Percentiles rank a stretch among this genome's conserved stretches.
These are phyloP conservation scores for Oncorhynchus keta DNA, from an alignment of 2,113 vertebrate species.

Conservation along the genomic window DNA sequence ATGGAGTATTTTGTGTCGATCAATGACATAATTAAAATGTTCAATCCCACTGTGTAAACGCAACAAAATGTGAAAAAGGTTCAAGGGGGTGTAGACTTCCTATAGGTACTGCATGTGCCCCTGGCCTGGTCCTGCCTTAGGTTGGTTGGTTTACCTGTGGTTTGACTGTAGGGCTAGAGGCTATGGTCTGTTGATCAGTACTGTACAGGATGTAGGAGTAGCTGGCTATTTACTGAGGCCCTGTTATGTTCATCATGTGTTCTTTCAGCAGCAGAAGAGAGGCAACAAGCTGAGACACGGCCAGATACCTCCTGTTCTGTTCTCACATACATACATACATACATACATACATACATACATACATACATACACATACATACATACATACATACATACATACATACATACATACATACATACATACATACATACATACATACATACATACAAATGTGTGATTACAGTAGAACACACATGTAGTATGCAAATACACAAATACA, in stretches of 20 bases:
- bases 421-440: too few species aligned
- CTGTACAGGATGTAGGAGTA: neutral
- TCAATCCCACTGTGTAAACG: too few species aligned
- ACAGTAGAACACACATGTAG: neutral
- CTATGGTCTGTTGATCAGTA: neutral
- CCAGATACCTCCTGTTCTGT: constrained; percentile 17
- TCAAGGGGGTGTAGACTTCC: too few species aligned
- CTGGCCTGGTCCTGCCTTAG: neutral
- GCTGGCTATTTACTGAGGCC: constrained; percentile 21
- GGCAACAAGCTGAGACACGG: constrained; percentile 56
- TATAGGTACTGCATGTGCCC: neutral
- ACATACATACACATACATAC: neutral
- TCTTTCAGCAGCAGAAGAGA: constrained; percentile 23
- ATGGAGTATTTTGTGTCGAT: too few species aligned
- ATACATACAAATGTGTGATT: neutral
- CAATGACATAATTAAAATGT: too few species aligned
- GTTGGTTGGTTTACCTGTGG: constrained; percentile 23
- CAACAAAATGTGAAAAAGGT: too few species aligned
- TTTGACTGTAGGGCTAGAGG: constrained; percentile 32
- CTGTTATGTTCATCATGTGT: constrained; percentile 25
- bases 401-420: neutral
- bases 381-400: neutral
- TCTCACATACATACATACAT: neutral
- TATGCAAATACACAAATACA: neutral
- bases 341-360: neutral